Conservation (phyloP, 2,888 invertebrate genomes). For the Tuta absoluta region DNA sequence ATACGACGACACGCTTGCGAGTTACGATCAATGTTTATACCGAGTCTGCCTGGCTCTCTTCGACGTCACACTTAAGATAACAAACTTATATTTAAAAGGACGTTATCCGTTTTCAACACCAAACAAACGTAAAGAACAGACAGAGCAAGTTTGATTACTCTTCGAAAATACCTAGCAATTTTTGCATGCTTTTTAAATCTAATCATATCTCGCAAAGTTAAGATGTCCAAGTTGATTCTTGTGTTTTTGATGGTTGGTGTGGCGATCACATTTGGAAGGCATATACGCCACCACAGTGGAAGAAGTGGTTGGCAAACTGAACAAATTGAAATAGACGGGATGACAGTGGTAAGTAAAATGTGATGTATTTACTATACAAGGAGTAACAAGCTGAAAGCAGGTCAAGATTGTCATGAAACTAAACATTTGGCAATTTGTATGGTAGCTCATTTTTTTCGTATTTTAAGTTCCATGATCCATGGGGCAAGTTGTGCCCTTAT, state of each 20-base stretch:
- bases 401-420: too few relatives aligned
- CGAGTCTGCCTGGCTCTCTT: conserved; percentile 44
- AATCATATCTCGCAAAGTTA: conserved; percentile 31
- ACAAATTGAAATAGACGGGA: conserved; percentile 42
- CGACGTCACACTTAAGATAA: conserved; percentile 52
- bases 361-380: neutral
- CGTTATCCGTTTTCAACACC: conserved; percentile 35
- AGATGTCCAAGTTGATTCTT: conserved; percentile 41
- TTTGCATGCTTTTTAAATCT: neutral
- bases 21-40: conserved; percentile 30
- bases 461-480: too few relatives aligned
- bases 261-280: conserved; percentile 42
- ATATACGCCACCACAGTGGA: conserved; percentile 48
- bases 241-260: conserved; percentile 38
- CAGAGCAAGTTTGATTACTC: neutral
- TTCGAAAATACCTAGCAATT: too few relatives aligned
- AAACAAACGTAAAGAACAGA: conserved; percentile 38
- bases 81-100: conserved; percentile 54
- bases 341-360: conserved; percentile 50
- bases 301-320: conserved; percentile 34
- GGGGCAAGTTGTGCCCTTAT: too few relatives aligned
- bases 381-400: too few relatives aligned
- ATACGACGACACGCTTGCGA: conserved; percentile 5
- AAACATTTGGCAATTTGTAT: too few relatives aligned
- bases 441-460: too few relatives aligned